phyloP scores from a whole-genome alignment of 1,140 invertebrate species.

The Amphibalanus amphitrite region DNA sequence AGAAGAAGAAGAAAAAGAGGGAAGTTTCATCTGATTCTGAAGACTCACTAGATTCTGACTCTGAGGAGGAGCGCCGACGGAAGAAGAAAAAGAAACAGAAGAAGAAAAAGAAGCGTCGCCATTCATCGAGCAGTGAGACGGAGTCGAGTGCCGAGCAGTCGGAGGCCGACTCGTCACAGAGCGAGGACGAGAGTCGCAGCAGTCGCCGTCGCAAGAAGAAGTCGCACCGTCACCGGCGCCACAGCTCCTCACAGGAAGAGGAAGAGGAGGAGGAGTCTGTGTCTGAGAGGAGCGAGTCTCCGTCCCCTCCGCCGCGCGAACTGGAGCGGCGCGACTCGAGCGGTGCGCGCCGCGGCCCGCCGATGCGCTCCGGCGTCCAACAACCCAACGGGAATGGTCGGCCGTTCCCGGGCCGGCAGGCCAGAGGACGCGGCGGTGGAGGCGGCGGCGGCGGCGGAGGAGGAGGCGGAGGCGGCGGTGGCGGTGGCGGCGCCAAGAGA shows the following conservation, averaged over 20 bases:
- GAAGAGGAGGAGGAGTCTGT: not conserved
- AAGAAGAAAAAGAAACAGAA: slow-evolving; percentile 5
- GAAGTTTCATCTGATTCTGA: not conserved
- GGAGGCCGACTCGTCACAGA: not conserved
- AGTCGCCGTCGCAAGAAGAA: not conserved
- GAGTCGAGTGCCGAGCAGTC: not conserved
- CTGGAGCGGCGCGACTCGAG: not conserved
- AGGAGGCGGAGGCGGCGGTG: no score
- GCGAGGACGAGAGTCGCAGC: not conserved
- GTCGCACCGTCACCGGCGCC: not conserved
- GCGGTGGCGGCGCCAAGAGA: no score
- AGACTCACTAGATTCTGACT: not conserved
- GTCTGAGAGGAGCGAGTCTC: not conserved
- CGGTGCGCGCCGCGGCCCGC: no score
- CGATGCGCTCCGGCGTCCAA: no score
- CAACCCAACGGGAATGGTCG: not conserved
- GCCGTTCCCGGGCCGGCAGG: no score
- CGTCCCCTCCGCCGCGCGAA: not conserved
- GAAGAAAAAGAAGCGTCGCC: not conserved
- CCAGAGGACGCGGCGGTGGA: no score
- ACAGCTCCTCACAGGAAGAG: not conserved
- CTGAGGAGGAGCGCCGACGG: not conserved
- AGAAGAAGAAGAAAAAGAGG: slow-evolving; percentile 1
- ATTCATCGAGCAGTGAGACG: not conserved
- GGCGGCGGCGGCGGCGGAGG: no score